Conservation (phyloP, 2,888 invertebrate species). For the Cryptus viduatorius region DNA sequence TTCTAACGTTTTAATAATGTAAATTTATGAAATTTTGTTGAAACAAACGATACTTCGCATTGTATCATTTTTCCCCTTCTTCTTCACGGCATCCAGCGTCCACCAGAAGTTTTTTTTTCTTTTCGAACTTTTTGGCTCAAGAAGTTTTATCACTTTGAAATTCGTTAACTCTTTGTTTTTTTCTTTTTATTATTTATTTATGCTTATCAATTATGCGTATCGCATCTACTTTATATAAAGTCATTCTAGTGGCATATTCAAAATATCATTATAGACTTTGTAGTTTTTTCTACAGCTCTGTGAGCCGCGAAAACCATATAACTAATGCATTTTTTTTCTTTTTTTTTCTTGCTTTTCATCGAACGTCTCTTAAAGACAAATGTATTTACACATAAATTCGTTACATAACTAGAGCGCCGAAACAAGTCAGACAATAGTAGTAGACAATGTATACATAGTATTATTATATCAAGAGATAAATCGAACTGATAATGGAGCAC, state of each 20-base stretch:
- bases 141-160: constrained; percentile 1
- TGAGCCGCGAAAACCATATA: constrained; percentile 34
- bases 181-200: constrained; percentile 16
- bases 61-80: not conserved
- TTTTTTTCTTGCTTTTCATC: constrained; percentile 14
- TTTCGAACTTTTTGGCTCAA: not conserved
- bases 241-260: constrained; percentile 31
- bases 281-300: constrained; percentile 16
- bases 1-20: not conserved
- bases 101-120: not conserved
- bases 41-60: not conserved
- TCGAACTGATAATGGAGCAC: constrained; percentile 1
- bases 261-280: constrained; percentile 44
- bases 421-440: constrained; percentile 22
- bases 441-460: constrained; percentile 44
- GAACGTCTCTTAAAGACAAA: constrained; percentile 26
- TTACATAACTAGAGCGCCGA: constrained; percentile 49
- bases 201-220: constrained; percentile 27
- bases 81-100: too few species aligned
- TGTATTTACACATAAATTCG: constrained; percentile 51
- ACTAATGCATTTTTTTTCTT: constrained; percentile 13
- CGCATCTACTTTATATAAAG: constrained; percentile 36
- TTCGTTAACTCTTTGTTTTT: not conserved
- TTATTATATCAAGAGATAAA: constrained; percentile 32
- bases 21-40: not conserved